phyloP scores from a whole-genome alignment of 2,797 vertebrate species.

The Thaleichthys pacificus region DNA sequence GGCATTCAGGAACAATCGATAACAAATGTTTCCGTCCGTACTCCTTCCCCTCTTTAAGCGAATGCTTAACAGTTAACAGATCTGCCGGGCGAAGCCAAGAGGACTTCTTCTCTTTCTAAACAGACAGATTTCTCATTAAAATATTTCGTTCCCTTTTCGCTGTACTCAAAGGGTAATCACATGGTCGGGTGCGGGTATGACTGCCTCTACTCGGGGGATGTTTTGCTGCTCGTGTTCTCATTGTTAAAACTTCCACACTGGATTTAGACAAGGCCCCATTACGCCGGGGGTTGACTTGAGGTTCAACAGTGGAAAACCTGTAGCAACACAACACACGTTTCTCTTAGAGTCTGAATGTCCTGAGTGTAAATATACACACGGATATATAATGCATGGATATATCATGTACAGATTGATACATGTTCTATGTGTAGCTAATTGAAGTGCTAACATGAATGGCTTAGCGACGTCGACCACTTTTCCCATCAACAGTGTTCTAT shows the following conservation, averaged over 20 bases:
- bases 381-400: no score
- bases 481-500: background rate
- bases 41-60: constrained; percentile 36
- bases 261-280: constrained; percentile 49
- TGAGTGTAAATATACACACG: background rate
- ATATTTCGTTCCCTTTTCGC: constrained; percentile 54
- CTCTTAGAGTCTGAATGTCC: background rate
- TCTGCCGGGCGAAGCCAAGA: constrained; percentile 30
- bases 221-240: constrained; percentile 46
- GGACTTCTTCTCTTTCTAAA: constrained; percentile 19
- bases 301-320: constrained; percentile 38
- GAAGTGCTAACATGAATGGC: background rate
- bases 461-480: background rate
- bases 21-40: constrained; percentile 64
- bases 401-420: background rate
- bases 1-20: constrained; percentile 55
- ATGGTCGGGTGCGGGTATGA: constrained; percentile 46
- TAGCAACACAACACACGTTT: background rate
- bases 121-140: constrained; percentile 57
- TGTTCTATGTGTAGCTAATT: background rate
- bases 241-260: constrained; percentile 51
- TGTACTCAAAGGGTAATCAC: constrained; percentile 67
- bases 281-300: constrained; percentile 47
- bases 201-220: constrained; percentile 36
- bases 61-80: constrained; percentile 33